Conservation (phyloP, 1,140 invertebrate genomes). For the Zaprionus camerounensis region DNA sequence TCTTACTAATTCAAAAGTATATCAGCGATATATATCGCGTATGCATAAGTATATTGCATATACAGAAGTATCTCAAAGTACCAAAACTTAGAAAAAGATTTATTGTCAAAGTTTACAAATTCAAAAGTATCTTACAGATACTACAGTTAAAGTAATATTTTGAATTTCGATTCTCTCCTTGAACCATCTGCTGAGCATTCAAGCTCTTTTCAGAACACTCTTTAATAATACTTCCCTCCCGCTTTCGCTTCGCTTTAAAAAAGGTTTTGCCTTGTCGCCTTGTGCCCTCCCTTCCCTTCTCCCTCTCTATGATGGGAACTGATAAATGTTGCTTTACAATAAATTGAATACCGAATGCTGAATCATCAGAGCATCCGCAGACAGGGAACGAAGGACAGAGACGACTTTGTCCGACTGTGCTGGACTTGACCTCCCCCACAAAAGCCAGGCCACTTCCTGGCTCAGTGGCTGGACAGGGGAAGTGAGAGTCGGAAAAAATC, state of each 20-base stretch:
- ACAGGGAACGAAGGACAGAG: background rate
- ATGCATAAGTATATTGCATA: too few relatives aligned
- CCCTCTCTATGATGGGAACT: slow-evolving; percentile 39
- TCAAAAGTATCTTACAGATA: too few relatives aligned
- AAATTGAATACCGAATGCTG: slow-evolving; percentile 67
- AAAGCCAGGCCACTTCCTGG: slow-evolving; percentile 50
- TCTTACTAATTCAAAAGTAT: too few relatives aligned
- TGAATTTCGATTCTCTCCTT: background rate
- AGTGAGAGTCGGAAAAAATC: slow-evolving; percentile 30
- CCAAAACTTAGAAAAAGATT: too few relatives aligned
- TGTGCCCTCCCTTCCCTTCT: background rate
- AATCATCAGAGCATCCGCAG: slow-evolving; percentile 50
- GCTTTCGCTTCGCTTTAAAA: background rate
- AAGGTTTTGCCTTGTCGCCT: background rate
- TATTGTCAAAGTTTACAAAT: too few relatives aligned
- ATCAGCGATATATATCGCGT: too few relatives aligned
- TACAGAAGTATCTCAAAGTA: too few relatives aligned
- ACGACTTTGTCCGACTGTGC: background rate
- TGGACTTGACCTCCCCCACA: slow-evolving; percentile 16
- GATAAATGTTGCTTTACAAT: slow-evolving; percentile 64
- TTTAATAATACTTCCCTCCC: background rate
- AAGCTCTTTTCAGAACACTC: background rate
- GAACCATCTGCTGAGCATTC: background rate
- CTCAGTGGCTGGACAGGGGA: slow-evolving; percentile 25
- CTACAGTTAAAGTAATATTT: too few relatives aligned